phyloP scores from a whole-genome alignment of 2,888 invertebrate genomes.

The Aethes cnicana region DNA sequence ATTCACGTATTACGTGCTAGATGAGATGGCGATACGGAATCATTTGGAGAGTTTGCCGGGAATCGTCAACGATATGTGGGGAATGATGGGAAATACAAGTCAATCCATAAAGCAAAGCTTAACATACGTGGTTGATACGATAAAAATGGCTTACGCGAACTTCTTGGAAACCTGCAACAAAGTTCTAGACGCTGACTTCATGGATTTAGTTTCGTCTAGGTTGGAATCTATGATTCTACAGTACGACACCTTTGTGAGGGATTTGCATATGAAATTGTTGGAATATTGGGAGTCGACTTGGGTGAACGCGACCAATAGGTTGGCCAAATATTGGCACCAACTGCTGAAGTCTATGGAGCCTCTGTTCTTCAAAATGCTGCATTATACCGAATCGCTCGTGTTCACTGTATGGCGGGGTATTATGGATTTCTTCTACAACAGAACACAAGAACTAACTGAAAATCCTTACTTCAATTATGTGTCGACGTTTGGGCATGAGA shows the following conservation, averaged over 20 bases:
- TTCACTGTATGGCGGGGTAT: slow-evolving; percentile 89
- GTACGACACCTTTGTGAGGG: slow-evolving; percentile 90
- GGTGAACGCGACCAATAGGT: slow-evolving; percentile 84
- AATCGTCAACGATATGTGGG: slow-evolving; percentile 91
- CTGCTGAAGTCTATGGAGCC: slow-evolving; percentile 89
- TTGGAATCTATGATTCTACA: slow-evolving; percentile 87
- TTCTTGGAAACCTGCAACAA: slow-evolving; percentile 86
- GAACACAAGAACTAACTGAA: slow-evolving; percentile 89
- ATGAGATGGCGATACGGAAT: slow-evolving; percentile 89
- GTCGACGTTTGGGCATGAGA: slow-evolving; percentile 89
- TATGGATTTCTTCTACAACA: slow-evolving; percentile 90
- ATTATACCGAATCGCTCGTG: slow-evolving; percentile 88
- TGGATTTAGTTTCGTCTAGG: slow-evolving; percentile 86
- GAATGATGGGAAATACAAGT: slow-evolving; percentile 92
- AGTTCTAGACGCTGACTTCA: slow-evolving; percentile 88
- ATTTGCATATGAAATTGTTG: slow-evolving; percentile 85
- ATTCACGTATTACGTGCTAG: slow-evolving; percentile 86
- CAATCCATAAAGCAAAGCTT: slow-evolving; percentile 89
- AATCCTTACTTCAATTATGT: slow-evolving; percentile 92
- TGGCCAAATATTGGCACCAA: slow-evolving; percentile 88
- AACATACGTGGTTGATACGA: slow-evolving; percentile 87
- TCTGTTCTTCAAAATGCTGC: slow-evolving; percentile 87
- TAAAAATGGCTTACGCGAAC: slow-evolving; percentile 87
- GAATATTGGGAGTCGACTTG: slow-evolving; percentile 89
- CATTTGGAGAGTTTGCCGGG: slow-evolving; percentile 91